A percentile compares a stretch with the other conserved stretches of the same genome.
Conservation (phyloP, 2,113 vertebrate genomes). For the Saiga tatarica region DNA sequence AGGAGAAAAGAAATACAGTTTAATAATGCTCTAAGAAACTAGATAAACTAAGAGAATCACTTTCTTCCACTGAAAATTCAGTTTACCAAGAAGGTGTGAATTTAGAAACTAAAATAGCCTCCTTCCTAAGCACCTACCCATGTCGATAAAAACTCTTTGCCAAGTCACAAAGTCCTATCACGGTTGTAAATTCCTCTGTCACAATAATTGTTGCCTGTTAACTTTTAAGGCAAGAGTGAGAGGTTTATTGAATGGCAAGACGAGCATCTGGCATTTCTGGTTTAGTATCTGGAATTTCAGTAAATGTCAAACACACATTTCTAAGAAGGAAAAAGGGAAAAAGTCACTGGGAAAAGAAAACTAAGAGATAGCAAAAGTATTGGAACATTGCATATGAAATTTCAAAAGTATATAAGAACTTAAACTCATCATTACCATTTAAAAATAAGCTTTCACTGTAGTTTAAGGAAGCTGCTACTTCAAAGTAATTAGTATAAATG, state of each 20-base stretch:
- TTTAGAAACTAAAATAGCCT: slow-evolving; percentile 61
- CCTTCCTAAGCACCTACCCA: slow-evolving; percentile 41
- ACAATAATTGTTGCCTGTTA: slow-evolving; percentile 80
- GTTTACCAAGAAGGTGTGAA: slow-evolving; percentile 64
- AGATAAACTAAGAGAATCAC: slow-evolving; percentile 39
- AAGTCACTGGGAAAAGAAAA: slow-evolving; percentile 56
- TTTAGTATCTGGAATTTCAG: slow-evolving; percentile 72
- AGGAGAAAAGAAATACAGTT: neutral
- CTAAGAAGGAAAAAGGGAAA: slow-evolving; percentile 71
- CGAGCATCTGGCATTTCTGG: slow-evolving; percentile 78
- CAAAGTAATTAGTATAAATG: neutral
- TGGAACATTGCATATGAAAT: slow-evolving; percentile 42
- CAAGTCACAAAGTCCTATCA: slow-evolving; percentile 68
- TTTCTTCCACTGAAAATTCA: slow-evolving; percentile 50
- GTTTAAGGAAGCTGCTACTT: slow-evolving; percentile 27
- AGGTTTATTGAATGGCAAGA: slow-evolving; percentile 76
- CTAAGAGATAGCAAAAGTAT: neutral
- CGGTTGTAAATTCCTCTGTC: slow-evolving; percentile 76
- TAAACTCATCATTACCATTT: neutral
- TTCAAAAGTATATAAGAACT: slow-evolving; percentile 15
- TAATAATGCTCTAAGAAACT: slow-evolving; percentile 10
- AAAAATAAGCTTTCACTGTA: slow-evolving; percentile 5
- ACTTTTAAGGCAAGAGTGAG: slow-evolving; percentile 76
- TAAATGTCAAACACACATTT: slow-evolving; percentile 69
- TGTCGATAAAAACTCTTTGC: slow-evolving; percentile 60